Evolutionary conservation across 2,888 invertebrate species (phyloP).

Genomic region (Bellardia pandia): DNA sequence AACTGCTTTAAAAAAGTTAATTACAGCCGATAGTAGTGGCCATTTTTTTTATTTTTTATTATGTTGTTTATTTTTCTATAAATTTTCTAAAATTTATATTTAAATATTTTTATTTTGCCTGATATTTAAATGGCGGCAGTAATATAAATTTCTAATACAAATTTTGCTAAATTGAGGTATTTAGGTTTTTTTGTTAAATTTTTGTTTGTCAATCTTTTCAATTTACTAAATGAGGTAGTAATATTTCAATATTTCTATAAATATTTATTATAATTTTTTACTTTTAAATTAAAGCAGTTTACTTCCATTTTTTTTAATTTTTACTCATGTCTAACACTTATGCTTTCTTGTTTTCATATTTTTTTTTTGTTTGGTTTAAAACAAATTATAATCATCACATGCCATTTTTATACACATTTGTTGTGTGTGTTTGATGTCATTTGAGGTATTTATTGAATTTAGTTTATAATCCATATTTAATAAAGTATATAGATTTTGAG

Average conservation of each 20-base stretch:
- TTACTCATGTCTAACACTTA: conserved; percentile 3
- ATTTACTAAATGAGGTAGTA: conserved; percentile 74
- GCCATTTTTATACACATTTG: conserved; percentile 1
- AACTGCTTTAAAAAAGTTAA: conserved; percentile 24
- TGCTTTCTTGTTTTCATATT: conserved; percentile 1
- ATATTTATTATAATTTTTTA: conserved; percentile 41
- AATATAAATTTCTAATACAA: conserved; percentile 65
- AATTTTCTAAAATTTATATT: conserved; percentile 63
- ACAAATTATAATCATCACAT: conserved; percentile 46
- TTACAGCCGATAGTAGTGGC: conserved; percentile 11
- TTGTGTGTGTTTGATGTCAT: conserved; percentile 7
- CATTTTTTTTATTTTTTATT: not conserved
- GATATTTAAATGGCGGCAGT: conserved; percentile 68
- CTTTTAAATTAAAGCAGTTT: conserved; percentile 32
- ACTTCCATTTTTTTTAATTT: not conserved
- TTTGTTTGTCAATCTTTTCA: conserved; percentile 61
- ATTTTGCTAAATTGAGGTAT: conserved; percentile 74
- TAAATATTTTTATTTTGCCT: conserved; percentile 53
- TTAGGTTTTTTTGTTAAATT: conserved; percentile 69
- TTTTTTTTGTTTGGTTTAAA: conserved; percentile 26
- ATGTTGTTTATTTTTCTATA: conserved; percentile 39
- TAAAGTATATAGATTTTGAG: conserved; percentile 30
- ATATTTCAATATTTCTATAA: conserved; percentile 55
- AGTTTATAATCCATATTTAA: conserved; percentile 56
- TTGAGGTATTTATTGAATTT: conserved; percentile 48